Conservation (phyloP, 1,140 invertebrate species). For the Pogonomyrmex californicus region DNA sequence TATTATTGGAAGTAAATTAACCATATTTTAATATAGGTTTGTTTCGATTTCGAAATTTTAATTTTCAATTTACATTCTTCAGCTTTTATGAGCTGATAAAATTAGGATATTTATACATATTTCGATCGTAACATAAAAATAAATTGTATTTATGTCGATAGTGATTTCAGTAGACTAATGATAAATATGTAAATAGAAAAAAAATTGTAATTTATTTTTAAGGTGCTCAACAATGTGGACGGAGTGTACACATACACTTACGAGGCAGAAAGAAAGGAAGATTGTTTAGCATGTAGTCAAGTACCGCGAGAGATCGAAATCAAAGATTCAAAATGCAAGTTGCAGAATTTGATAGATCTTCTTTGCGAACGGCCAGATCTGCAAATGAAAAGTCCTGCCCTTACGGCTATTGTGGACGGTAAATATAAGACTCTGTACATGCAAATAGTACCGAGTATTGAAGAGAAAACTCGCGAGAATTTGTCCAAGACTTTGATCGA, state of each 20-base stretch:
- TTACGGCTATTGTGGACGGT: constrained; percentile 93
- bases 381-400: constrained; percentile 95
- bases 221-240: constrained; percentile 97
- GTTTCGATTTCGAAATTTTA: neutral
- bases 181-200: neutral
- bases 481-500: constrained; percentile 95
- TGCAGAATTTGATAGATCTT: constrained; percentile 94
- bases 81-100: neutral
- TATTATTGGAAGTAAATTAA: neutral
- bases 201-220: constrained; percentile 39
- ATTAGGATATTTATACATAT: neutral
- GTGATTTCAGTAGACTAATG: no score
- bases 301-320: constrained; percentile 91
- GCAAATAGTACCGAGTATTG: constrained; percentile 95
- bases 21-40: neutral
- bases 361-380: constrained; percentile 92
- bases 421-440: constrained; percentile 98
- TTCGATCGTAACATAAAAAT: neutral
- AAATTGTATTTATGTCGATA: neutral
- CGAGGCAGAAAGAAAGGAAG: constrained; percentile 94
- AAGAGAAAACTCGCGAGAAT: constrained; percentile 95
- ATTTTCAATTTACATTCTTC: neutral
- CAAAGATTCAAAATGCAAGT: constrained; percentile 90
- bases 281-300: constrained; percentile 96
- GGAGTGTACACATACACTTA: constrained; percentile 99